Conservation (phyloP, 2,888 invertebrate species). For the Anthophora plumipes region DNA sequence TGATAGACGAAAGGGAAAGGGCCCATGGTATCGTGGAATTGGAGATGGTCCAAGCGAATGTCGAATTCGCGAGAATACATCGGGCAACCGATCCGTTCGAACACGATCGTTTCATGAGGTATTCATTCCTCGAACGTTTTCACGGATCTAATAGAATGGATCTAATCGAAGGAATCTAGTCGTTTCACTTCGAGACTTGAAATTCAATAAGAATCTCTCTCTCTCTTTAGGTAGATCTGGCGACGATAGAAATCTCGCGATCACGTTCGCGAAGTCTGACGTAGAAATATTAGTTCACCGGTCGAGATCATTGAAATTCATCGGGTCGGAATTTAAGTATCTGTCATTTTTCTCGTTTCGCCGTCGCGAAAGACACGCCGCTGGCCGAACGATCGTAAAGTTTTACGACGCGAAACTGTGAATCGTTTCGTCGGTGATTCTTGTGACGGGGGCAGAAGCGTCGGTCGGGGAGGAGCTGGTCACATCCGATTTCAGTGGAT, state of each 20-base stretch:
- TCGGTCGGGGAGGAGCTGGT: slow-evolving; percentile 26
- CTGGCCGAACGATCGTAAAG: slow-evolving; percentile 41
- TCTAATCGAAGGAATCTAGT: not conserved
- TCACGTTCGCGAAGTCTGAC: no score
- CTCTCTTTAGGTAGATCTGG: no score
- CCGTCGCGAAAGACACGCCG: not conserved
- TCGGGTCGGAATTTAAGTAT: not conserved
- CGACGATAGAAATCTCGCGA: no score
- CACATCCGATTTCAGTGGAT: slow-evolving; percentile 66
- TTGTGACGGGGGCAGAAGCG: slow-evolving; percentile 18
- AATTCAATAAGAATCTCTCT: not conserved
- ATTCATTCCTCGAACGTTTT: slow-evolving; percentile 19
- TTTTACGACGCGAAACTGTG: slow-evolving; percentile 52
- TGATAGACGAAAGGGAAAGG: slow-evolving; percentile 63
- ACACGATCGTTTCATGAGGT: slow-evolving; percentile 36
- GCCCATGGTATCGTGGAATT: slow-evolving; percentile 57
- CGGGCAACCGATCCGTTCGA: slow-evolving; percentile 15
- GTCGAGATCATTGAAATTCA: slow-evolving; percentile 1
- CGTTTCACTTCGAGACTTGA: not conserved
- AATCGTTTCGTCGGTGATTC: slow-evolving; percentile 28
- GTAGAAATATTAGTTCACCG: not conserved
- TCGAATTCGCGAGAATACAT: slow-evolving; percentile 41
- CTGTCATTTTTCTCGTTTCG: not conserved
- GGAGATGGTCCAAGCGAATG: slow-evolving; percentile 67
- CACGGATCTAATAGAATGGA: not conserved